Conservation (phyloP, 2,888 invertebrate species). For the Halictus ligatus region DNA sequence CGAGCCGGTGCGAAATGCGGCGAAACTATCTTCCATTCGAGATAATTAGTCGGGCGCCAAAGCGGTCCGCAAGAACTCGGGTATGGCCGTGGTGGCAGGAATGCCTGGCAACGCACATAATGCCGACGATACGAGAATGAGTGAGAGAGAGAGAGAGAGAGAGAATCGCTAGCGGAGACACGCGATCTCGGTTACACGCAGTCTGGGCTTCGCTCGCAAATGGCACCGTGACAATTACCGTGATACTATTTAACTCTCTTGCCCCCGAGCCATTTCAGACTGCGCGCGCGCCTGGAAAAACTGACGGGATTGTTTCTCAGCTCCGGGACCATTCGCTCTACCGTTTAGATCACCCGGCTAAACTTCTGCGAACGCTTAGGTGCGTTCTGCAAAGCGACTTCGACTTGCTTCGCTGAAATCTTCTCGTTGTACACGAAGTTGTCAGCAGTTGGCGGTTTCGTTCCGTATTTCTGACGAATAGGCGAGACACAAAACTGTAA, state of each 20-base stretch:
- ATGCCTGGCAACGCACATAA: constrained; percentile 47
- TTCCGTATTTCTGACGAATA: too few species aligned
- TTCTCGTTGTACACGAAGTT: not conserved
- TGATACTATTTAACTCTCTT: constrained; percentile 21
- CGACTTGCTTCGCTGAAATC: not conserved
- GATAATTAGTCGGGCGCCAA: constrained; percentile 72
- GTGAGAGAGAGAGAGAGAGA: not conserved
- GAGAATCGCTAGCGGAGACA: constrained; percentile 37
- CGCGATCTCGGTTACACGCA: constrained; percentile 52
- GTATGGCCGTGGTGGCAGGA: constrained; percentile 35
- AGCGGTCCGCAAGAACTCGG: constrained; percentile 54
- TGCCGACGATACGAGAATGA: constrained; percentile 13
- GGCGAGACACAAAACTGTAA: not conserved
- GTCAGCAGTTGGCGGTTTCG: not conserved
- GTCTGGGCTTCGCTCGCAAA: constrained; percentile 44
- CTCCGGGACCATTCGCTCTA: not conserved
- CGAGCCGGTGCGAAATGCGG: constrained; percentile 68
- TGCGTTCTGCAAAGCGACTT: not conserved
- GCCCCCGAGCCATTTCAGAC: not conserved
- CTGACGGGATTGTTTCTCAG: not conserved
- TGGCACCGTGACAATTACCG: constrained; percentile 44
- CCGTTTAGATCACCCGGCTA: not conserved
- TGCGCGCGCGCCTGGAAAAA: not conserved
- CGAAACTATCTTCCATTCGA: constrained; percentile 71
- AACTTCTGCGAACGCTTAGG: not conserved